Evolutionary conservation across 2,888 invertebrate species (phyloP).

Genomic region (Sisyra terminalis): DNA sequence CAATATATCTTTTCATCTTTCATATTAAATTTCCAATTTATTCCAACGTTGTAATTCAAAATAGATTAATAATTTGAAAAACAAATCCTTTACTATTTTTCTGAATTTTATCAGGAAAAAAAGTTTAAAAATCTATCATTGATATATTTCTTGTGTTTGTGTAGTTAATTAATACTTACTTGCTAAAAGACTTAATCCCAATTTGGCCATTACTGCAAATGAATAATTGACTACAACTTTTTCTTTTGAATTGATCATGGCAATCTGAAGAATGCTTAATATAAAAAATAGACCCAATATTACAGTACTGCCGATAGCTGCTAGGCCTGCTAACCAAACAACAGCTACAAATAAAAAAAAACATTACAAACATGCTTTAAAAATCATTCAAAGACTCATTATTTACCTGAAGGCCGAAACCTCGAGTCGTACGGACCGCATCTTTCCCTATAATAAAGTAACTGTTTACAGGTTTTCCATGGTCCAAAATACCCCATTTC

Average conservation of each 20-base stretch:
- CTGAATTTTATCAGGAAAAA: too few relatives aligned
- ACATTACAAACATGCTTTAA: conserved; percentile 1
- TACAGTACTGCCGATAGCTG: conserved; percentile 57
- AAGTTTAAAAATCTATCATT: too few relatives aligned
- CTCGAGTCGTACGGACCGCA: conserved; percentile 59
- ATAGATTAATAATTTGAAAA: too few relatives aligned
- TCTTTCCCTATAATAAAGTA: conserved; percentile 66
- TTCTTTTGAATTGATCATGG: conserved; percentile 75
- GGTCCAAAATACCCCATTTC: conserved; percentile 79
- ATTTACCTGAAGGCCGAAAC: conserved; percentile 61
- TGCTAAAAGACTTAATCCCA: conserved; percentile 58
- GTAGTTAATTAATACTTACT: conserved; percentile 50
- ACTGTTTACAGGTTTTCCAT: conserved; percentile 70
- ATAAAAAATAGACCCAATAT: conserved; percentile 62
- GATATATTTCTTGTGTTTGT: too few relatives aligned
- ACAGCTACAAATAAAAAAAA: conserved; percentile 40
- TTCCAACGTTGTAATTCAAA: too few relatives aligned
- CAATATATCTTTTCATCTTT: too few relatives aligned
- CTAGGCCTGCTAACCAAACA: conserved; percentile 66
- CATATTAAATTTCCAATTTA: too few relatives aligned
- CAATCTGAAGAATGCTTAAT: conserved; percentile 65
- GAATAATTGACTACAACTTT: conserved; percentile 64
- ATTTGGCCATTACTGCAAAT: conserved; percentile 58
- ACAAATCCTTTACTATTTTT: too few relatives aligned
- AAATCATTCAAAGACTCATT: not conserved